Conservation (phyloP, 2,888 invertebrate genomes). For the Pandemis corylana region DNA sequence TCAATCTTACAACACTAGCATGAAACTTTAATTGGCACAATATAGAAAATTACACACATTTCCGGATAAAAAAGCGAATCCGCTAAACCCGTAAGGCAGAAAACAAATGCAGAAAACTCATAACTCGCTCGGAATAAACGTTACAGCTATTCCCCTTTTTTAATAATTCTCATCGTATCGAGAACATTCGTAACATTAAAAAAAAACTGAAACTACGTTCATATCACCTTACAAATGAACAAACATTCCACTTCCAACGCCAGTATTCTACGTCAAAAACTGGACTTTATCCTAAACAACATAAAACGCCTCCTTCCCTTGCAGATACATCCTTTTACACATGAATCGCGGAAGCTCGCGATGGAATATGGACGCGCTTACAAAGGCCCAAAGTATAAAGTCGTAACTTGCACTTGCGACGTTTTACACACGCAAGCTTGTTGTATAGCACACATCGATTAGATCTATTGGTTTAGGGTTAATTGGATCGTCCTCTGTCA, state of each 20-base stretch:
- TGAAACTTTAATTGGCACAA: too few relatives aligned
- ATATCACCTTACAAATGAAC: conserved; percentile 22
- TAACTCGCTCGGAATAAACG: too few relatives aligned
- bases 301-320: not conserved
- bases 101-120: too few relatives aligned
- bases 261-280: not conserved
- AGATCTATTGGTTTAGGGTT: conserved; percentile 47
- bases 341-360: not conserved
- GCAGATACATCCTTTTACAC: not conserved
- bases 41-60: too few relatives aligned
- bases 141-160: not conserved
- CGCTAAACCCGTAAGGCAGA: too few relatives aligned
- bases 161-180: not conserved
- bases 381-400: not conserved
- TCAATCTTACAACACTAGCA: too few relatives aligned
- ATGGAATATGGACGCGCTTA: not conserved
- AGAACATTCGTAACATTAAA: not conserved
- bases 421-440: not conserved
- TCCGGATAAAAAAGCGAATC: too few relatives aligned
- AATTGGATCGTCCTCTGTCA: conserved; percentile 45
- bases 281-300: not conserved
- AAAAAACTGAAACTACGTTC: not conserved
- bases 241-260: conserved; percentile 4
- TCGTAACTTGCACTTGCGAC: conserved; percentile 1
- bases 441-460: conserved; percentile 37